Evolutionary conservation across 2,797 vertebrate species (phyloP).

Genomic region (Chelidonichthys spinosus): DNA sequence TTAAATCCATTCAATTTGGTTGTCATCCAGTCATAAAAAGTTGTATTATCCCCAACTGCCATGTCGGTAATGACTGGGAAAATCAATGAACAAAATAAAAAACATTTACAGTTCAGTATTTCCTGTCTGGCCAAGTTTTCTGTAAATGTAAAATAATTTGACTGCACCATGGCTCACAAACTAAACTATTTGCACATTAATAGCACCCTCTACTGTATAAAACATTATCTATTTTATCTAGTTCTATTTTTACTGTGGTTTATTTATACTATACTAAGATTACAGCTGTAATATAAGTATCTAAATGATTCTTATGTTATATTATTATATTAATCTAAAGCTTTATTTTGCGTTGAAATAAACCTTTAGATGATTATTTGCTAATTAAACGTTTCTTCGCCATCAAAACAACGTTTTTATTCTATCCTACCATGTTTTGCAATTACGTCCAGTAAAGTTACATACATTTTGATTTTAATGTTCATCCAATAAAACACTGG

Average conservation of each 20-base stretch:
- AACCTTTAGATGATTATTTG: background rate
- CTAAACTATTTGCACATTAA: background rate
- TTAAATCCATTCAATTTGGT: too few species aligned
- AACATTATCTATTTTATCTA: background rate
- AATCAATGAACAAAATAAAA: background rate
- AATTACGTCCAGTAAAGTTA: background rate
- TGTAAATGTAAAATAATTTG: background rate
- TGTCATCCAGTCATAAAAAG: too few species aligned
- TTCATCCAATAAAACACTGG: background rate
- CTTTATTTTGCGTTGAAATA: background rate
- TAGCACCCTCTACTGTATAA: slow-evolving; percentile 21
- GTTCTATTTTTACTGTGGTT: background rate
- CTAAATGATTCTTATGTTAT: too few species aligned
- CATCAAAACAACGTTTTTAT: background rate
- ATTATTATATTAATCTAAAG: background rate
- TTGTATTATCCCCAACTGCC: too few species aligned
- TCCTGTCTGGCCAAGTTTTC: background rate
- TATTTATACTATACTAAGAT: too few species aligned
- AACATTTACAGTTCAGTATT: background rate
- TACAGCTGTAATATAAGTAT: too few species aligned
- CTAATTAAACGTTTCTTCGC: background rate
- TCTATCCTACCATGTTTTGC: background rate
- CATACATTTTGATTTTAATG: background rate
- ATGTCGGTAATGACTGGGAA: background rate
- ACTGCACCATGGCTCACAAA: background rate